These are phyloP conservation scores for Halcyon leucocephala DNA, from an alignment of 2,797 vertebrate genomes.

Conservation along the genomic window DNA sequence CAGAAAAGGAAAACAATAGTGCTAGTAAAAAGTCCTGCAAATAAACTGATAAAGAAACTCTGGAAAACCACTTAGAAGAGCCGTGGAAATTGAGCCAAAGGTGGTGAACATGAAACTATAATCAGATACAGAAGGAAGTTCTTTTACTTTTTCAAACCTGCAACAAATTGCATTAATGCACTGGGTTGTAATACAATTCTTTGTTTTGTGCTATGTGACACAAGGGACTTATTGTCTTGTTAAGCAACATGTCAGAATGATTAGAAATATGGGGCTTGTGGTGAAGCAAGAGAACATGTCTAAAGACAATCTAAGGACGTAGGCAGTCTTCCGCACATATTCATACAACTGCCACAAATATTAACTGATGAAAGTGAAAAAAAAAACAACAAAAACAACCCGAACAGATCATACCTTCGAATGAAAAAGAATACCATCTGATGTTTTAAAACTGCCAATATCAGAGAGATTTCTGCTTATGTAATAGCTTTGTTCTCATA, in stretches of 20 bases:
- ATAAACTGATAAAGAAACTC: conserved; percentile 12
- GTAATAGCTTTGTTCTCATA: neutral
- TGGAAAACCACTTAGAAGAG: conserved; percentile 14
- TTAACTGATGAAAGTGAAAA: neutral
- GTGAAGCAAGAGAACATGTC: neutral
- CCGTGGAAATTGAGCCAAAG: neutral
- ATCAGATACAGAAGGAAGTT: conserved; percentile 13
- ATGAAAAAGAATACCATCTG: neutral
- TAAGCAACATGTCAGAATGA: conserved; percentile 48
- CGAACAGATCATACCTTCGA: neutral
- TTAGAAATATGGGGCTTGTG: conserved; percentile 35
- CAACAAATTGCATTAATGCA: conserved; percentile 23
- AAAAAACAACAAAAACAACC: neutral
- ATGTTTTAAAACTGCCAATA: neutral
- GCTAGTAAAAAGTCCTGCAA: conserved; percentile 14
- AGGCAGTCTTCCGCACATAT: neutral
- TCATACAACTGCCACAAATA: neutral
- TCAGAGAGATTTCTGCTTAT: neutral
- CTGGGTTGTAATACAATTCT: conserved; percentile 21
- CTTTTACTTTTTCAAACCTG: conserved; percentile 32
- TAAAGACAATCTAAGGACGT: neutral
- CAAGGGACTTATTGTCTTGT: conserved; percentile 57
- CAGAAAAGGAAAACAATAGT: neutral
- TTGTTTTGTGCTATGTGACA: conserved; percentile 50
- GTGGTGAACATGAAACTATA: conserved; percentile 26